Evolutionary conservation across 2,888 invertebrate species (phyloP), one percentile per base, ranked within the genome.

Genomic region (Clivina fossor): DNA sequence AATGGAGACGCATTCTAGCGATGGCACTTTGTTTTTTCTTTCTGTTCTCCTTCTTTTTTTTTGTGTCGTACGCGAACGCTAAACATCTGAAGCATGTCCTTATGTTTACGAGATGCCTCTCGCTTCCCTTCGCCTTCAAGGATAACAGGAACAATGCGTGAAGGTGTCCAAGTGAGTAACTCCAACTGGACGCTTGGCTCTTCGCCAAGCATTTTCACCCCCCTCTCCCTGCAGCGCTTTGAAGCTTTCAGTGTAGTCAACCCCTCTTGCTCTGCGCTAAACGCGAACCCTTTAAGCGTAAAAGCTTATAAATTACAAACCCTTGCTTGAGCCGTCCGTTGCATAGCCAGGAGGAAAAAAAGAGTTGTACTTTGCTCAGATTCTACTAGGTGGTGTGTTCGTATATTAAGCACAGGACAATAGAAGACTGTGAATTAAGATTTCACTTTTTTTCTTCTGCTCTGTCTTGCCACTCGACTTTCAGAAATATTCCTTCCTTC

Each of bases 231-330:
- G 8, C 48, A 11, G 20, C 11, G 26, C 22, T n/a, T 13, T 4
- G 5, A 26, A 5, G 9, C 30, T 13, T 13, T 2, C 30, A 11
- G n/a, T 30, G n/a, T 26, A 5, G 9, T 8, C 9, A 5, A 7
- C 26, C 9, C 26, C 9, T 8, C 9, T 5, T 26, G 26, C 26
- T 5, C 26, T 13, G 4, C 9, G 30, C n/a, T 13, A 30, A 2
- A 30, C n/a, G 9, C 9, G 30, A 30, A 9, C 30, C n/a, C 30
- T 13, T 13, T 30, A 4, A 11, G 30, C 30, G 30, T 11, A 30
- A 38, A 13, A 26, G 49, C 49, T 30, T 49, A 49, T 49, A 49
- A 49, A 49, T 49, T 49, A 49, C 49, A 49, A 49, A 40, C 49
- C 49, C 40, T 38, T 49, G 49, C 40, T 40, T 37, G 9, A 38